Base-by-base conservation (phyloP, 2,797 vertebrate genomes). In the Cirrhinus molitorella region DNA sequence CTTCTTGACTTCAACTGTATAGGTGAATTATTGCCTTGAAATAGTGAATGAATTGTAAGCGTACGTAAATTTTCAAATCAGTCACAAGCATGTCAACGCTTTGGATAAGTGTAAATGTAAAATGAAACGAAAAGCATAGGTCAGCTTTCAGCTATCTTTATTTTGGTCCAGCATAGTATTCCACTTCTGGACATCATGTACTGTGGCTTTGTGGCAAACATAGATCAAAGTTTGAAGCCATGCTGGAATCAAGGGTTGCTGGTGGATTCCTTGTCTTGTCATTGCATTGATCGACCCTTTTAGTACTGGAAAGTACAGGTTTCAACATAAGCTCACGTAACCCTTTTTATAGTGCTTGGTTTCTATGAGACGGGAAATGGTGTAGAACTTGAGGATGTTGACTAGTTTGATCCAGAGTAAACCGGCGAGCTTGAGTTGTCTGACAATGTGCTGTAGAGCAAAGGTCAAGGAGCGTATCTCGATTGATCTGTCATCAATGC, bases 171-270 rank as follows among this genome's bases (percentile, higher is more conserved):
- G 25, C 47, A 72, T 71, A 66, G 21, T 23, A 40, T 72, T 40
- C 53, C 11, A 16, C n/a, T 57, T 53, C 43, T 43, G 31, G 28
- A 63, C 77, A 57, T 72, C 67, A 75, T 49, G 80, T 76, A 57
- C 74, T 53, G 55, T 84, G 16, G 21, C 77, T 70, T 70, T 72
- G 80, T 72, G 68, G 55, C 73, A 86, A 59, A 79, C 73, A 65
- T 23, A n/a, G 85, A 85, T 9, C 86, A 86, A 85, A 86, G 88
- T 80, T 87, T 87, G 74, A 81, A 65, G 19, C 28, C 63, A 28
- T 82, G 87, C 23, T 83, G 75, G 86, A 85, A 51, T 84, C 72
- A 3, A 28, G 11, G n/a, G 28, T 79, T 65, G 49, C 81, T 61
- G 17, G 34, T 28, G 57, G 51, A 85, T 85, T 88, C 59, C 25